Conservation (phyloP, 37 sponge, comb jelly and placozoan species). For the Sycon ciliatum region DNA sequence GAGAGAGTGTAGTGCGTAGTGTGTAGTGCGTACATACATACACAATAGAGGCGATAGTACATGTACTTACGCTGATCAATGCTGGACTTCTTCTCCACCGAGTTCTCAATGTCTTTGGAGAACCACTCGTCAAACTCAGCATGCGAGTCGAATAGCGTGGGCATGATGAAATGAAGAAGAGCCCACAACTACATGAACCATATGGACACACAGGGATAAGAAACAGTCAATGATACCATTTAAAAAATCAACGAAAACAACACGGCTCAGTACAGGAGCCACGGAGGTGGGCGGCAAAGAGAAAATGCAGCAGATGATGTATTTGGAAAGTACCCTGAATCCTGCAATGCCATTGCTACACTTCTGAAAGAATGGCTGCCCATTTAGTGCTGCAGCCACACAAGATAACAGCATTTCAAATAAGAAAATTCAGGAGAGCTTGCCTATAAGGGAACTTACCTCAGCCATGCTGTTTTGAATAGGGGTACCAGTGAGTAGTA, state of each 20-base stretch:
- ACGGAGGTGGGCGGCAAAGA: background rate
- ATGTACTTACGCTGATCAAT: slow-evolving; percentile 69
- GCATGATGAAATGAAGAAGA: slow-evolving; percentile 92
- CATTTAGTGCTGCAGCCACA: too few relatives aligned
- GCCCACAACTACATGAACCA: slow-evolving; percentile 80
- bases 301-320: background rate
- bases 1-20: too few relatives aligned
- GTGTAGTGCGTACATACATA: too few relatives aligned
- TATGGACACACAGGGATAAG: too few relatives aligned
- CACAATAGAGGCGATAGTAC: background rate
- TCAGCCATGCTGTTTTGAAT: slow-evolving; percentile 98
- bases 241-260: background rate
- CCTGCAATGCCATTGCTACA: too few relatives aligned
- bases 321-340: background rate
- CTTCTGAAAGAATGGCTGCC: too few relatives aligned
- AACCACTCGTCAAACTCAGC: slow-evolving; percentile 96
- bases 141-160: slow-evolving; percentile 88
- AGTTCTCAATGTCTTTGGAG: slow-evolving; percentile 86
- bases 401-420: too few relatives aligned
- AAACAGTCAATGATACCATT: background rate
- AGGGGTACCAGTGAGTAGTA: slow-evolving; percentile 86
- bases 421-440: background rate
- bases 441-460: slow-evolving; percentile 12
- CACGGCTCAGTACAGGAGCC: background rate
- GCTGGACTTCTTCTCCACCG: slow-evolving; percentile 68